Conservation (phyloP, 2,113 vertebrate genomes). For the Colinus virginianus region DNA sequence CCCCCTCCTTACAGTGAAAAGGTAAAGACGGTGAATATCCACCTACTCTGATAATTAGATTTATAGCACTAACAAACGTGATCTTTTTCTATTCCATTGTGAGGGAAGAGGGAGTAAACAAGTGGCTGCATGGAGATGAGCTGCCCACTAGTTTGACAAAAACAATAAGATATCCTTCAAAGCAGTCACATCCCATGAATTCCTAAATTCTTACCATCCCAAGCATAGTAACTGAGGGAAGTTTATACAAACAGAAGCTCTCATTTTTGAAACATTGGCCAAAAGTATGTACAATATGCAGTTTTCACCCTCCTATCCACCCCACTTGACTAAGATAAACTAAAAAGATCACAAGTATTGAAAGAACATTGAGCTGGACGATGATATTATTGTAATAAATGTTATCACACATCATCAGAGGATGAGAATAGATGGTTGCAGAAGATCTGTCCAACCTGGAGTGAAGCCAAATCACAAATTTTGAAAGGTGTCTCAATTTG, state of each 20-base stretch:
- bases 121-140: not conserved
- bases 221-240: not conserved
- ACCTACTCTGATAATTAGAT: not conserved
- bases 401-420: not conserved
- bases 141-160: too few relatives aligned
- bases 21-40: not conserved
- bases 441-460: not conserved
- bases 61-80: not conserved
- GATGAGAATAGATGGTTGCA: not conserved
- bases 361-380: not conserved
- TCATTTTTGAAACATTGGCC: not conserved
- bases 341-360: not conserved
- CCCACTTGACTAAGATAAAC: not conserved
- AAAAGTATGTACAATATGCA: not conserved
- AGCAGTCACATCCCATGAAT: not conserved
- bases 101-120: not conserved
- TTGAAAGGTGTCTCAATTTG: not conserved
- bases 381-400: not conserved
- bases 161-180: not conserved
- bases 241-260: not conserved
- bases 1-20: not conserved
- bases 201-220: not conserved
- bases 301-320: not conserved
- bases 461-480: not conserved
- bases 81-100: not conserved